A percentile compares a stretch with the other conserved stretches of the same genome.
These are phyloP conservation scores for Tauraco erythrolophus DNA, from an alignment of 2,113 vertebrate species.

Conservation along the genomic window DNA sequence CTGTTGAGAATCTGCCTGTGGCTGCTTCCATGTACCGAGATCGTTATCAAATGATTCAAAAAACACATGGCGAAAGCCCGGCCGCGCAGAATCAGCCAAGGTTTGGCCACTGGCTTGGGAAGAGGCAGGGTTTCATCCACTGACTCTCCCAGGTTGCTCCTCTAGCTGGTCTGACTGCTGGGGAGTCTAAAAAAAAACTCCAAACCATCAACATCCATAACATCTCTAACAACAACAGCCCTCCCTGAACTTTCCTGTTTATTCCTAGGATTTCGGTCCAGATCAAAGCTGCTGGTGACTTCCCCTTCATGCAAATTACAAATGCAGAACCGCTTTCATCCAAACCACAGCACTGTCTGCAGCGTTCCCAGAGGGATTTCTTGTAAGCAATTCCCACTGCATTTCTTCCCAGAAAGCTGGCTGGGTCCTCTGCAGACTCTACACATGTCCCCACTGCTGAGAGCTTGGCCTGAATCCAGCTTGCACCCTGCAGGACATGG, in stretches of 20 bases:
- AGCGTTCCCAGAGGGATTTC: not conserved
- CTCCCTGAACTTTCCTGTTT: not conserved
- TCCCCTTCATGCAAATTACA: not conserved
- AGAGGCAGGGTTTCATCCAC: not conserved
- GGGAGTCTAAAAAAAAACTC: not conserved
- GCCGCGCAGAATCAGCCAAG: fast-evolving
- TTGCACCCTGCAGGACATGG: fast-evolving
- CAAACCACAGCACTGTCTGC: not conserved
- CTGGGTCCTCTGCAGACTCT: not conserved
- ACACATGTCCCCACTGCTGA: not conserved
- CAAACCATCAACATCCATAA: not conserved
- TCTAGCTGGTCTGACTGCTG: not conserved
- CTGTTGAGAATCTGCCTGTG: not conserved
- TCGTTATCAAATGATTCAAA: not conserved
- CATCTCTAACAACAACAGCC: not conserved
- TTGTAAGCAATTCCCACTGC: not conserved
- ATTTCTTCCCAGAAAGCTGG: slow-evolving; percentile 6
- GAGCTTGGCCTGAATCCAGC: not conserved
- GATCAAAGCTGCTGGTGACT: not conserved
- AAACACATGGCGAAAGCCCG: not conserved
- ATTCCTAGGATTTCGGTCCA: not conserved
- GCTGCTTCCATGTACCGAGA: not conserved
- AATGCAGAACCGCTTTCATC: not conserved
- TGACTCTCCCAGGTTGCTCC: not conserved
- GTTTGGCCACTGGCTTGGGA: not conserved